Evolutionary conservation across 2,797 vertebrate species (phyloP), one percentile per base, ranked within the genome.

Genomic region (Labroides dimidiatus): DNA sequence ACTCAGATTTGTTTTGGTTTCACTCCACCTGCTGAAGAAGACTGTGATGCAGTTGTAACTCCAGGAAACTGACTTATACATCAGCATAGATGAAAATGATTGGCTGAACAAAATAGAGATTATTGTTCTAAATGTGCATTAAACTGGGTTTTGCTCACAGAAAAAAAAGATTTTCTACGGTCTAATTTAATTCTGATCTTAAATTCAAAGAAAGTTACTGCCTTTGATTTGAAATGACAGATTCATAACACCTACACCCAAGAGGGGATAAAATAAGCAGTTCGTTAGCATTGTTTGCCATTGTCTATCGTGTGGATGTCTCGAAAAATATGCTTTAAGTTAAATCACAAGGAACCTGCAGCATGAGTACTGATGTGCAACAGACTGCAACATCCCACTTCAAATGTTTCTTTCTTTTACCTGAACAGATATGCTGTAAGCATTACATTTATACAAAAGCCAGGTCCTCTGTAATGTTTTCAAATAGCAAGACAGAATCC

Each of bases 221-320:
- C 24, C 15, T 63, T 68, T 70, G 39, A 54, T 24, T 68, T 70
- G 39, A 54, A 23, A 37, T 56, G 67, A 51, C 17, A 15, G 41
- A 20, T 33, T 51, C n/a, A 69, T 51, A 50, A 30, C n/a, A 56
- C 27, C 36, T n/a, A n/a, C n/a, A n/a, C n/a, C n/a, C n/a, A n/a
- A n/a, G n/a, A 59, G 10, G 53, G 4, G 59, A 13, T 19, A 48
- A 60, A 49, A 54, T 19, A 33, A 16, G n/a, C 4, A 37, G 10
- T 64, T 61, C 60, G 62, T 51, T 20, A n/a, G 30, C 55, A 59
- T n/a, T 50, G 19, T 57, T 13, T n/a, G 23, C n/a, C 43, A 50
- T 48, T 39, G n/a, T 33, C 49, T 30, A 52, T 30, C 47, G 59
- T 51, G 61, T 8, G 53, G 37, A 8, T 59, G 41, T 55, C 53